These are phyloP conservation scores for Automeris io DNA, from an alignment of 2,888 invertebrate genomes.

Conservation along the genomic window DNA sequence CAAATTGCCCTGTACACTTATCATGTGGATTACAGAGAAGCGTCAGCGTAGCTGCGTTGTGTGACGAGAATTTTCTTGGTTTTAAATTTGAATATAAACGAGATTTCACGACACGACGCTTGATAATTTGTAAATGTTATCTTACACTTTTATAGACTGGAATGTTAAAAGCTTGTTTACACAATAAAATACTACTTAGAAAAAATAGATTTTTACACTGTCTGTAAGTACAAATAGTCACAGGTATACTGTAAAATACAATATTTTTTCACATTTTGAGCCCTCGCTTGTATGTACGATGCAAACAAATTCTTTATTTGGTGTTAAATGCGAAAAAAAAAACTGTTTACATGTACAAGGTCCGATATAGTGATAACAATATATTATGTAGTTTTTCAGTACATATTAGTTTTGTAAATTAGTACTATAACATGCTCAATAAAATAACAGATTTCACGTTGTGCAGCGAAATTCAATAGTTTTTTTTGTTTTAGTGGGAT, in stretches of 20 bases:
- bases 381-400: slow-evolving; percentile 5
- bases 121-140: slow-evolving; percentile 11
- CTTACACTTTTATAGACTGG: background rate
- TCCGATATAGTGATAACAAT: background rate
- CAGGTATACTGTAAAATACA: too few relatives aligned
- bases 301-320: too few relatives aligned
- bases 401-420: too few relatives aligned
- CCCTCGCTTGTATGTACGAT: too few relatives aligned
- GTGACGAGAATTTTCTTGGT: slow-evolving; percentile 19
- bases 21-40: slow-evolving; percentile 58
- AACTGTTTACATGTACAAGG: too few relatives aligned
- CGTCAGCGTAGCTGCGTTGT: slow-evolving; percentile 17
- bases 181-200: too few relatives aligned
- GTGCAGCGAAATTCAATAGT: background rate
- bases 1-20: slow-evolving; percentile 70
- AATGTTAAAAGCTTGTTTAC: background rate
- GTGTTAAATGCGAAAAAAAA: too few relatives aligned
- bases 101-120: slow-evolving; percentile 22
- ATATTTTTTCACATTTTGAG: too few relatives aligned
- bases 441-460: too few relatives aligned
- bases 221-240: too few relatives aligned
- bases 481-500: slow-evolving; percentile 16
- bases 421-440: too few relatives aligned
- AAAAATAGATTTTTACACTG: too few relatives aligned
- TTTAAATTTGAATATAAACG: slow-evolving; percentile 38